Evolutionary conservation across 2,888 invertebrate genomes (phyloP).

Genomic region (Cryptus viduatorius): DNA sequence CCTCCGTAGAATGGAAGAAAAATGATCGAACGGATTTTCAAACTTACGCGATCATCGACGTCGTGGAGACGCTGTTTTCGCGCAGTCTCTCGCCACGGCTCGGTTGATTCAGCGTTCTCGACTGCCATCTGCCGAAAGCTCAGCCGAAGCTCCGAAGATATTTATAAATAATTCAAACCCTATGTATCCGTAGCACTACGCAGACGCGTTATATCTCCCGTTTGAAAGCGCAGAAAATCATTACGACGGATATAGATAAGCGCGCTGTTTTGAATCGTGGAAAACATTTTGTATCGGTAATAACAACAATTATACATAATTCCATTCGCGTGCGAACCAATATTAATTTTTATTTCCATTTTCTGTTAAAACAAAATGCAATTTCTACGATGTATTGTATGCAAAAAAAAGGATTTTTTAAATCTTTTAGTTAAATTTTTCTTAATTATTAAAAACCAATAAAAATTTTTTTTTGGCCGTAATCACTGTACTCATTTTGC

Average conservation of each 20-base stretch:
- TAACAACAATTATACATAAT: neutral
- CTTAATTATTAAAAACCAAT: too few relatives aligned
- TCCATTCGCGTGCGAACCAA: neutral
- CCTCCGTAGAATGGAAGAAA: slow-evolving; percentile 29
- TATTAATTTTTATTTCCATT: too few relatives aligned
- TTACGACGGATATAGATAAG: neutral
- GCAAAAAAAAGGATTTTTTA: too few relatives aligned
- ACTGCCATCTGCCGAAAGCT: slow-evolving; percentile 58
- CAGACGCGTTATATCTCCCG: slow-evolving; percentile 15
- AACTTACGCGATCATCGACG: slow-evolving; percentile 32
- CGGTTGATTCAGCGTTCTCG: slow-evolving; percentile 23
- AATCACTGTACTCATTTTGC: too few relatives aligned
- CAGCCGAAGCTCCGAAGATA: slow-evolving; percentile 8
- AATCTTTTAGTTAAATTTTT: too few relatives aligned
- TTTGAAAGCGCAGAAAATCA: slow-evolving; percentile 8
- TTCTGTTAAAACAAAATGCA: neutral
- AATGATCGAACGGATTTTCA: neutral
- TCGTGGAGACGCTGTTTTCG: slow-evolving; percentile 32
- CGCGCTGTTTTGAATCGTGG: neutral
- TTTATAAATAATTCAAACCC: slow-evolving; percentile 57
- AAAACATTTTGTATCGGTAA: neutral
- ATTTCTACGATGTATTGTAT: too few relatives aligned
- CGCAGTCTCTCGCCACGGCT: neutral
- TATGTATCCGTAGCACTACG: slow-evolving; percentile 15
- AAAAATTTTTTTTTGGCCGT: too few relatives aligned